Percentiles rank a stretch among this genome's conserved stretches.
Conservation (phyloP, 2,113 vertebrate genomes). For the Gallinago undulata region DNA sequence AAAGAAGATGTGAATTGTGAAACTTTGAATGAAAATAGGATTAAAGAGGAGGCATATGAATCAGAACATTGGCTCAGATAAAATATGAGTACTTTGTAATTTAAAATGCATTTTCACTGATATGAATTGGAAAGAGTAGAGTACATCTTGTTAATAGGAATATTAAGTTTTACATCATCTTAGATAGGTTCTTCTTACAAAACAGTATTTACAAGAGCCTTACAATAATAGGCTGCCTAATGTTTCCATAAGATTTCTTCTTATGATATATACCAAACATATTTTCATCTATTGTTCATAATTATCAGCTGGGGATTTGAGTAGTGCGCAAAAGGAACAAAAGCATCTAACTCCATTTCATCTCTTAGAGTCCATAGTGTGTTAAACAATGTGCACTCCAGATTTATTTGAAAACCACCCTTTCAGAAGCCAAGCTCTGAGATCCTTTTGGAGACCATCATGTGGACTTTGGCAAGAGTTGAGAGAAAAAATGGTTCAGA, state of each 20-base stretch:
- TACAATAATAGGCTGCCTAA: slow-evolving; percentile 47
- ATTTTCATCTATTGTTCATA: slow-evolving; percentile 22
- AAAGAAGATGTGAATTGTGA: slow-evolving; percentile 27
- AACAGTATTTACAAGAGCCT: slow-evolving; percentile 47
- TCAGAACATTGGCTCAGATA: slow-evolving; percentile 28
- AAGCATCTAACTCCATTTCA: neutral
- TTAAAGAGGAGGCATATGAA: slow-evolving; percentile 39
- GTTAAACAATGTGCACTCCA: neutral
- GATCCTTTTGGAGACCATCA: neutral
- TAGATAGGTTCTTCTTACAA: slow-evolving; percentile 37
- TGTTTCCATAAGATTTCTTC: slow-evolving; percentile 38
- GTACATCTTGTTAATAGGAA: slow-evolving; percentile 46
- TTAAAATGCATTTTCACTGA: slow-evolving; percentile 40
- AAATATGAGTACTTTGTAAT: slow-evolving; percentile 18
- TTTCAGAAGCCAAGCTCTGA: neutral
- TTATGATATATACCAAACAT: slow-evolving; percentile 32
- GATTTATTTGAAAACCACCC: neutral
- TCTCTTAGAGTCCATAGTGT: neutral
- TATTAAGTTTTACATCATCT: slow-evolving; percentile 61
- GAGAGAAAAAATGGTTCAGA: neutral
- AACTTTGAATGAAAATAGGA: slow-evolving; percentile 37
- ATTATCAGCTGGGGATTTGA: slow-evolving; percentile 37
- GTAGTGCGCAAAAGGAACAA: neutral
- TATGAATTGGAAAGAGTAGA: slow-evolving; percentile 15
- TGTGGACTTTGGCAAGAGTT: neutral